Evolutionary conservation across 2,113 vertebrate genomes (phyloP).

Genomic region (Thomomys bottae): DNA sequence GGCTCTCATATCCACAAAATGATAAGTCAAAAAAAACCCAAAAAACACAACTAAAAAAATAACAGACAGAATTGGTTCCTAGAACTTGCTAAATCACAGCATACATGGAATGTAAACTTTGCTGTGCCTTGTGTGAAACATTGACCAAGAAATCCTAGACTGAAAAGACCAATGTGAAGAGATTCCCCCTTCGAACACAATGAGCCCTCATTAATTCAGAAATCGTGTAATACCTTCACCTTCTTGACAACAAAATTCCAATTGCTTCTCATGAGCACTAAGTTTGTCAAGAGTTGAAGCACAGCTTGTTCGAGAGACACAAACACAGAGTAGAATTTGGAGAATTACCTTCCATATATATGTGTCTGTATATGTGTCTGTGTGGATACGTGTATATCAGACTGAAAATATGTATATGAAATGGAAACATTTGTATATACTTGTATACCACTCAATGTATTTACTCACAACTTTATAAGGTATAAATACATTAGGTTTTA

Average conservation of each 20-base stretch:
- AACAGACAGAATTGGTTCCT: neutral
- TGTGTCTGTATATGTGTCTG: neutral
- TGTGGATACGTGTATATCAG: neutral
- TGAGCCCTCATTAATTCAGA: neutral
- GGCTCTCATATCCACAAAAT: neutral
- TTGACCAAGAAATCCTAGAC: neutral
- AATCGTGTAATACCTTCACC: neutral
- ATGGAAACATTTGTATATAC: too few relatives aligned
- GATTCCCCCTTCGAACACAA: neutral
- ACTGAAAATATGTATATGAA: too few relatives aligned
- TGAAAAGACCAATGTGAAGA: neutral
- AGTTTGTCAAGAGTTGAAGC: neutral
- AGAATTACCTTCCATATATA: neutral
- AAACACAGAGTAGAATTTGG: neutral
- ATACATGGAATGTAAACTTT: conserved; percentile 7
- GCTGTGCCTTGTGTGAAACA: neutral
- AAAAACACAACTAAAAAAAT: too few relatives aligned
- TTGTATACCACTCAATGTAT: too few relatives aligned
- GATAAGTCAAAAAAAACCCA: conserved; percentile 33
- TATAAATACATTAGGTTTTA: too few relatives aligned
- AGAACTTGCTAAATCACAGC: conserved; percentile 22
- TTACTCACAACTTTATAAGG: too few relatives aligned
- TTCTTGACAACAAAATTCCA: neutral
- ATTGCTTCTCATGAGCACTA: neutral
- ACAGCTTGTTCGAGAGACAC: neutral